These are phyloP conservation scores for Acomys russatus DNA, from an alignment of 2,797 vertebrate genomes.

Conservation along the genomic window DNA sequence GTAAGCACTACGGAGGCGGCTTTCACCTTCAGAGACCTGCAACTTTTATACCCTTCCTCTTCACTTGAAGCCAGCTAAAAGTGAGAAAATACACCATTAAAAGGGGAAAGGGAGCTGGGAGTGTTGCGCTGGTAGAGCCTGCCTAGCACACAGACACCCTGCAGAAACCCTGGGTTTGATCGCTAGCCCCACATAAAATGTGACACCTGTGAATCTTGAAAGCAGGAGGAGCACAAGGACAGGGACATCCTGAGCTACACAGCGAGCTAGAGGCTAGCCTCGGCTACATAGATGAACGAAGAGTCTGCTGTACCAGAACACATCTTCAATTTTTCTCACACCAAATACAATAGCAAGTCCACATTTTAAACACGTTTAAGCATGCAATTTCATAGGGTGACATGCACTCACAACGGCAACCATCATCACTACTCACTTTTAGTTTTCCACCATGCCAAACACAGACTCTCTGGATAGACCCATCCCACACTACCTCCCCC, in stretches of 20 bases:
- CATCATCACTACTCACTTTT: neutral
- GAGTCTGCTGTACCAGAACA: neutral
- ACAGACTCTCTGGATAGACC: neutral
- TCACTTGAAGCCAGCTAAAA: conserved; percentile 56
- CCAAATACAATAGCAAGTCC: conserved; percentile 17
- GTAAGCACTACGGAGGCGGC: conserved; percentile 12
- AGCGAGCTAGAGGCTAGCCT: neutral
- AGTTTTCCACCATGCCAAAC: neutral
- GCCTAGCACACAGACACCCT: neutral
- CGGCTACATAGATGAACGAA: neutral
- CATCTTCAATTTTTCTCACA: neutral
- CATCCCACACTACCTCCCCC: neutral
- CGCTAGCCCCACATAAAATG: too few species aligned
- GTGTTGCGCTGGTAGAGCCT: neutral
- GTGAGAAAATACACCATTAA: neutral
- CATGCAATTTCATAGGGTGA: neutral
- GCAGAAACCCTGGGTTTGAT: neutral
- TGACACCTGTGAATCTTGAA: neutral
- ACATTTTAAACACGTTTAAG: conserved; percentile 11
- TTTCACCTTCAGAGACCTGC: neutral
- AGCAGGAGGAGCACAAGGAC: too few species aligned
- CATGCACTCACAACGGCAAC: neutral
- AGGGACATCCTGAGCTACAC: neutral
- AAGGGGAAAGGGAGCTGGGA: neutral
- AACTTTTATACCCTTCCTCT: conserved; percentile 48